Evolutionary conservation across 2,113 vertebrate species (phyloP), one percentile per base, ranked within the genome.

Genomic region (Phrynocephalus versicolor): DNA sequence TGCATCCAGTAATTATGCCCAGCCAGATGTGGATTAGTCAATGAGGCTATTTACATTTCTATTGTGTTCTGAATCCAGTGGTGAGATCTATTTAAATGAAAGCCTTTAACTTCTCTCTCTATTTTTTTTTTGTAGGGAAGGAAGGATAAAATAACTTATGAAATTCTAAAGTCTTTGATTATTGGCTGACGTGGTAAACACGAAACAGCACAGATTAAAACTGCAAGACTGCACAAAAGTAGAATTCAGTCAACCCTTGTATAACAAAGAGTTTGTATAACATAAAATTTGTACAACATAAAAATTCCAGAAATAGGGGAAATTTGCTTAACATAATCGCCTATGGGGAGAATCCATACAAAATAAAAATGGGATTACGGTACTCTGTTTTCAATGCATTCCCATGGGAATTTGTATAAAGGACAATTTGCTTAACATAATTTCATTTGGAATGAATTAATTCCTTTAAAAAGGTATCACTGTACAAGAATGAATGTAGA

Each of bases 121-220:
- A 92, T 51, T 21, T 41, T 21, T 41, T 51, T 37, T 51, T 75
- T 45, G 89, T 81, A 45, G 51, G 57, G 91, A 15, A 80, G 83
- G 39, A 90, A 78, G 80, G 89, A 93, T 90, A 94, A 94, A 93
- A 92, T 57, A 87, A 30, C 88, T 94, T 88, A 64, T 30, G 88
- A 91, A 80, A 94, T 85, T 94, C 88, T 92, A 93, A 96, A 95
- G 91, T 83, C 90, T 71, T 86, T 94, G 92, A 96, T 95, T 94
- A 95, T 94, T 91, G 95, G 94, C 94, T 95, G 93, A 95, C 89
- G 55, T 62, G 91, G 89, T 92, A 93, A 93, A 94, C 86, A 93
- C 67, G 90, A 93, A 94, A 92, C n/a, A 85, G 18, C 77, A 73
- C 25, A 89, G 85, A 93, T 58, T 89, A 93, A 93, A 94, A 90